Evolutionary conservation across 1,140 invertebrate species (phyloP).

Genomic region (Monomorium pharaonis): DNA sequence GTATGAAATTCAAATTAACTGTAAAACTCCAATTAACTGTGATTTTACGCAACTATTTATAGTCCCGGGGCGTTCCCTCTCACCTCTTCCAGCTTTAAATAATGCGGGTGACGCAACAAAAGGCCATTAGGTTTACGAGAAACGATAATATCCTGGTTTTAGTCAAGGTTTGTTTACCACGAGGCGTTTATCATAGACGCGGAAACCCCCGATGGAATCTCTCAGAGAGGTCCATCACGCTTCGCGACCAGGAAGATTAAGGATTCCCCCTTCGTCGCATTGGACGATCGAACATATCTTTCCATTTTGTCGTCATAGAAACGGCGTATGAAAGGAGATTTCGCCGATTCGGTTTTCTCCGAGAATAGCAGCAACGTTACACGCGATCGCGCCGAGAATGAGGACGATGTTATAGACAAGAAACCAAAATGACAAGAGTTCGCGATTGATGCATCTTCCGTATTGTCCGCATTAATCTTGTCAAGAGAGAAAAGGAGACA

Average conservation of each 20-base stretch:
- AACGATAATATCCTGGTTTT: not conserved
- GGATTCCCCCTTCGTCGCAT: conserved; percentile 16
- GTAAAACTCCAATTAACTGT: too few species aligned
- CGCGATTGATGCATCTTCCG: not conserved
- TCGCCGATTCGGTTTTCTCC: conserved; percentile 2
- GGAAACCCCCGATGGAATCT: not conserved
- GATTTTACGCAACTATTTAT: conserved; percentile 14
- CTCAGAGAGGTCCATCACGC: not conserved
- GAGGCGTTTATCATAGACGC: not conserved
- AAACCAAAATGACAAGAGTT: not conserved
- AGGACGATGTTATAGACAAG: not conserved
- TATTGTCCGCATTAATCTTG: not conserved
- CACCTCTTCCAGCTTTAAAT: not conserved
- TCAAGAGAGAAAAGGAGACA: not conserved
- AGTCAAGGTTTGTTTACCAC: not conserved
- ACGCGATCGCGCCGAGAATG: not conserved
- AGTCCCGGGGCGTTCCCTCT: too few species aligned
- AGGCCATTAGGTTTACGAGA: not conserved
- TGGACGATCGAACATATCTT: conserved; percentile 33
- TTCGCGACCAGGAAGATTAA: conserved; percentile 8
- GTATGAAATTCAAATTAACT: conserved; percentile 12
- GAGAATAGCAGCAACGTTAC: not conserved
- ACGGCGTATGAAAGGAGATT: conserved; percentile 15
- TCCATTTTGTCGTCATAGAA: conserved; percentile 58
- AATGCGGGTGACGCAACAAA: not conserved